These are phyloP conservation scores for Dufourea novaeangliae DNA, from an alignment of 1,140 invertebrate species.

Conservation along the genomic window DNA sequence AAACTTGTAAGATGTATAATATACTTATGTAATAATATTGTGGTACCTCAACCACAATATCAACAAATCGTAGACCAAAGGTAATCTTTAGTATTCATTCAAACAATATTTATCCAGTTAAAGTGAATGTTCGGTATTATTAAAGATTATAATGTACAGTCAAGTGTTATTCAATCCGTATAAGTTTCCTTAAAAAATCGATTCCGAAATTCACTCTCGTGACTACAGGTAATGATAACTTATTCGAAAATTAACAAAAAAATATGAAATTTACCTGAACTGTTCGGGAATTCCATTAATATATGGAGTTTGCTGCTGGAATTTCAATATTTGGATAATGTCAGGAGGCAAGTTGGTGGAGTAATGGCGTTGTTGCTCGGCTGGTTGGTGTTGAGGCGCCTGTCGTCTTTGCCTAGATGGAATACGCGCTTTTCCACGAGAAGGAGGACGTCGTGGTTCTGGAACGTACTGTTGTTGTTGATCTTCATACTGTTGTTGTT, in stretches of 20 bases:
- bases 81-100: no score
- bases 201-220: neutral
- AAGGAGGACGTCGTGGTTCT: conserved; percentile 38
- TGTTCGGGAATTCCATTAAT: conserved; percentile 78
- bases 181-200: no score
- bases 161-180: no score
- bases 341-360: conserved; percentile 72
- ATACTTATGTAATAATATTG: no score
- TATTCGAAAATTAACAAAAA: neutral
- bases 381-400: conserved; percentile 65
- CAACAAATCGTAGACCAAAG: no score
- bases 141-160: no score
- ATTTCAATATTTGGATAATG: conserved; percentile 76
- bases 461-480: neutral
- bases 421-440: conserved; percentile 38
- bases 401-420: conserved; percentile 57
- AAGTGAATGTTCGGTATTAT: no score
- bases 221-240: neutral
- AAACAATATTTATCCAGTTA: no score
- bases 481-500: conserved; percentile 11
- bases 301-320: conserved; percentile 78
- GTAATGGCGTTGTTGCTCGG: conserved; percentile 50
- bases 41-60: no score
- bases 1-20: no score
- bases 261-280: conserved; percentile 67